A percentile compares a stretch with the other conserved stretches of the same genome.
Conservation (phyloP, 2,888 invertebrate species). For the Drosophila buzzatii region DNA sequence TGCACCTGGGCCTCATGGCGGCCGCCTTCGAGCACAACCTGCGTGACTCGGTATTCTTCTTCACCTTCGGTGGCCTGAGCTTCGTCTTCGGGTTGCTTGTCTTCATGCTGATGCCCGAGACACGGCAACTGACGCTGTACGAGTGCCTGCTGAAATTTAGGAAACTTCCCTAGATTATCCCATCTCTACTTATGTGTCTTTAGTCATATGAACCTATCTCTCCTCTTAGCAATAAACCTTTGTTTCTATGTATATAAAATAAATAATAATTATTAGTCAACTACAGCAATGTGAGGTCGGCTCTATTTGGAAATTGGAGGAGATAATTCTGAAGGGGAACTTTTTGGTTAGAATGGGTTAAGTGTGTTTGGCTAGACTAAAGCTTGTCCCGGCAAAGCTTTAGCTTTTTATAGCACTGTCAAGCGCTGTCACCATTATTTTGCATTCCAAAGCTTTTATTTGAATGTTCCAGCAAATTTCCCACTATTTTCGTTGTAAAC, state of each 20-base stretch:
- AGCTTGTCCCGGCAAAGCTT: background rate
- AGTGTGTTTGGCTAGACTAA: background rate
- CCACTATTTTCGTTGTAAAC: constrained; percentile 49
- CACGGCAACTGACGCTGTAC: constrained; percentile 73
- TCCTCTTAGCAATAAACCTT: constrained; percentile 21
- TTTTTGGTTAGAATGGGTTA: background rate
- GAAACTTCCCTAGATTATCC: constrained; percentile 61
- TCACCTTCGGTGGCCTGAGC: constrained; percentile 75
- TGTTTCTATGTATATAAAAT: constrained; percentile 8
- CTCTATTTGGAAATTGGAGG: background rate
- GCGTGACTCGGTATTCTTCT: constrained; percentile 72
- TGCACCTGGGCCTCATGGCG: constrained; percentile 74
- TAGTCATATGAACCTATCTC: constrained; percentile 50
- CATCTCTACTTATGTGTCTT: constrained; percentile 19
- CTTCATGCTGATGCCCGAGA: constrained; percentile 81
- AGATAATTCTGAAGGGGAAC: background rate
- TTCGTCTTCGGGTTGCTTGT: constrained; percentile 71
- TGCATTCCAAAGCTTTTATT: constrained; percentile 48
- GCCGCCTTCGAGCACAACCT: constrained; percentile 63
- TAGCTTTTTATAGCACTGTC: constrained; percentile 48
- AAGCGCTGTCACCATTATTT: constrained; percentile 53
- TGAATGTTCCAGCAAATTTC: constrained; percentile 33
- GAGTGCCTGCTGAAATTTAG: constrained; percentile 81
- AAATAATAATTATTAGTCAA: background rate
- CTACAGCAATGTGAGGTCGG: background rate